Evolutionary conservation across 2,113 vertebrate species (phyloP).

Genomic region (Saguinus imperator): DNA sequence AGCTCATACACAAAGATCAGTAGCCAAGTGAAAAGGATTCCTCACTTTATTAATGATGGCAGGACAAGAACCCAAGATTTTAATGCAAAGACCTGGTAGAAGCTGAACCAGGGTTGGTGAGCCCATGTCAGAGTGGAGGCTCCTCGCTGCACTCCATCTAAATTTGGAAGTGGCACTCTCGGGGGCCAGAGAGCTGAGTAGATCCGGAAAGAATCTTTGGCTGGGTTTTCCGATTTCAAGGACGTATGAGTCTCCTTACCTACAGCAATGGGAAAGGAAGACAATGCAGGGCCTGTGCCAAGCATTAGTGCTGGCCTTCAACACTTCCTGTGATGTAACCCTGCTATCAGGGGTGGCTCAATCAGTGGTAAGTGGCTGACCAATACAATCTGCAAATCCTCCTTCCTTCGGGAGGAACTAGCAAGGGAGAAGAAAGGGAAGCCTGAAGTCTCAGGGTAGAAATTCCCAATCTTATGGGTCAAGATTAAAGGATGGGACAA

Average conservation of each 20-base stretch:
- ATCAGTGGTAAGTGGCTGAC: neutral
- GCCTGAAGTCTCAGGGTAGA: neutral
- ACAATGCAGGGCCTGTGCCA: neutral
- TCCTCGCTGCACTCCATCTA: neutral
- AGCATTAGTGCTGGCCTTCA: accelerated
- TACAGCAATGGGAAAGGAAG: neutral
- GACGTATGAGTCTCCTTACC: neutral
- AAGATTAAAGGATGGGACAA: neutral
- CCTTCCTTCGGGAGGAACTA: neutral
- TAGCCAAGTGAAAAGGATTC: neutral
- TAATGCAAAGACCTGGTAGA: neutral
- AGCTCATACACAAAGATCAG: neutral
- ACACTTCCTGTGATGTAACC: neutral
- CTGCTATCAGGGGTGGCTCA: no score
- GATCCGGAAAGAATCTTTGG: neutral
- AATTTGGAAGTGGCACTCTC: neutral
- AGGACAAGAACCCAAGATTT: neutral
- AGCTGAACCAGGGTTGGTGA: neutral
- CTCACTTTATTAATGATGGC: neutral
- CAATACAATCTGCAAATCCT: no score
- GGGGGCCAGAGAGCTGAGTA: neutral
- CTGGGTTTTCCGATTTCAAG: neutral
- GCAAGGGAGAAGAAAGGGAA: neutral
- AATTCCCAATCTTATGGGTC: no score
- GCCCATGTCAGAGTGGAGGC: neutral